phyloP scores from a whole-genome alignment of 2,888 invertebrate genomes.

The Tetranychus piercei region DNA sequence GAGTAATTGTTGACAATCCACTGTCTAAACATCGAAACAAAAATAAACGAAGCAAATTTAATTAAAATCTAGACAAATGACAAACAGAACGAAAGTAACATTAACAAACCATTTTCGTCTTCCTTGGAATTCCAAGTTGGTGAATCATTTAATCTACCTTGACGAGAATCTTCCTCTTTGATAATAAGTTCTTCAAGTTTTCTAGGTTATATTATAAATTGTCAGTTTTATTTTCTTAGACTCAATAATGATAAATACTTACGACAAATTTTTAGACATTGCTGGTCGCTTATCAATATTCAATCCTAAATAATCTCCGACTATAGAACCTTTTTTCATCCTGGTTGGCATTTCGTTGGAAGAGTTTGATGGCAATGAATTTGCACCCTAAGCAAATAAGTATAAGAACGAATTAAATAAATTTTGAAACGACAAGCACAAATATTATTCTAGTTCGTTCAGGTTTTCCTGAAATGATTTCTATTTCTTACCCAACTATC shows the following conservation, averaged over 20 bases:
- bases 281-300: not conserved
- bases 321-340: constrained; percentile 17
- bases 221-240: too few relatives aligned
- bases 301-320: constrained; percentile 16
- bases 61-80: not conserved
- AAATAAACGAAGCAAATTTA: not conserved
- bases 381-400: not conserved
- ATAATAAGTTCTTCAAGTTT: not conserved
- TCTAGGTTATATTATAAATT: not conserved
- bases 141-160: not conserved
- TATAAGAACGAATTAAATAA: not conserved
- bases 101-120: not conserved
- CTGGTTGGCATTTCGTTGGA: not conserved
- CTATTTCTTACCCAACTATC: not conserved
- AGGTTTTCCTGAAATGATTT: not conserved
- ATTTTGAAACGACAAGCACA: too few relatives aligned
- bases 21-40: not conserved
- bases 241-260: not conserved
- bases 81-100: not conserved
- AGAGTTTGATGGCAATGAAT: not conserved
- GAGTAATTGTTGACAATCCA: constrained; percentile 14
- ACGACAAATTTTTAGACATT: not conserved
- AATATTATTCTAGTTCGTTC: too few relatives aligned
- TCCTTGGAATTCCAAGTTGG: not conserved
- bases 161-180: not conserved